A percentile compares a stretch with the other conserved stretches of the same genome.
Evolutionary conservation across 1,140 invertebrate species (phyloP).

Genomic region (Trichonephila clavipes): DNA sequence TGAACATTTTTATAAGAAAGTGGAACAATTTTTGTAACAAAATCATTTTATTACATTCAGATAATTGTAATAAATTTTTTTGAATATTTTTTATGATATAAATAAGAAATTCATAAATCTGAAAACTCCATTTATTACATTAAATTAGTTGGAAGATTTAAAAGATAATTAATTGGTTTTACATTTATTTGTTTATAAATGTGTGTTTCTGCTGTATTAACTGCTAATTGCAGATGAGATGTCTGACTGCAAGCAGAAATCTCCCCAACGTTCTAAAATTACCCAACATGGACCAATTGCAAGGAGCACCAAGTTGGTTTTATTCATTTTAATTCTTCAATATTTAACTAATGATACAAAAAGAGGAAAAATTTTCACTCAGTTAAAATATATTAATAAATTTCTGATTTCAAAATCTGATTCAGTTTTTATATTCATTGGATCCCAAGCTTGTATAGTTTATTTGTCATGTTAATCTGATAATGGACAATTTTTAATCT

Average conservation of each 20-base stretch:
- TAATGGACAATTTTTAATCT: too few relatives aligned
- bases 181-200: constrained; percentile 36
- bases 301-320: constrained; percentile 62
- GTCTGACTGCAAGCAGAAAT: constrained; percentile 57
- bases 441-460: too few relatives aligned
- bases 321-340: constrained; percentile 58
- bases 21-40: background rate
- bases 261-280: constrained; percentile 4
- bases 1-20: too few relatives aligned
- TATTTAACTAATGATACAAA: background rate
- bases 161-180: constrained; percentile 1
- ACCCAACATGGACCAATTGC: constrained; percentile 12
- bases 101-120: background rate
- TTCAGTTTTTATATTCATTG: too few relatives aligned
- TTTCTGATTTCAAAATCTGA: too few relatives aligned
- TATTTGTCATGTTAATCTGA: too few relatives aligned
- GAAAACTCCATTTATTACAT: background rate
- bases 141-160: background rate
- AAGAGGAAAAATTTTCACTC: background rate
- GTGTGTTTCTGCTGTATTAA: constrained; percentile 60
- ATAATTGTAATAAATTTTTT: background rate
- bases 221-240: constrained; percentile 70
- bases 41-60: background rate
- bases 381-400: too few relatives aligned
- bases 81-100: too few relatives aligned